Percentiles rank a stretch among this genome's conserved stretches.
Conservation (phyloP, 2,113 vertebrate species). For the Rhinopomastus cyanomelas region DNA sequence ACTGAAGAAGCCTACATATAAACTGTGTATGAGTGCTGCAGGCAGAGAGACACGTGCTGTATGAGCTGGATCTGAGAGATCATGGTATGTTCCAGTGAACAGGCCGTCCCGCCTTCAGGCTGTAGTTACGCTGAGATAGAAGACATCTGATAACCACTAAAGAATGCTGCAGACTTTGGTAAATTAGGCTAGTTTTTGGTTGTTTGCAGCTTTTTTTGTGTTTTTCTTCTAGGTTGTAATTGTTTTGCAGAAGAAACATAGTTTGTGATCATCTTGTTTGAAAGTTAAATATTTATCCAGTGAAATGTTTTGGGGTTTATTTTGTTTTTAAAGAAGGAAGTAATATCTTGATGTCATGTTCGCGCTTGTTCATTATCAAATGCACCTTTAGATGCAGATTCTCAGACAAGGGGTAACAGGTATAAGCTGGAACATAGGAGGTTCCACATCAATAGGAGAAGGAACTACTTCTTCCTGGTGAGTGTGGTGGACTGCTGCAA, state of each 20-base stretch:
- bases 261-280: neutral
- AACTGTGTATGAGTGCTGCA: neutral
- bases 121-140: conserved; percentile 5
- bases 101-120: neutral
- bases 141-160: conserved; percentile 21
- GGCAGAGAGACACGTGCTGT: neutral
- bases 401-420: too few species aligned
- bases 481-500: too few species aligned
- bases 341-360: neutral
- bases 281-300: neutral
- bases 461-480: too few species aligned
- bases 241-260: neutral
- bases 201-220: too few species aligned
- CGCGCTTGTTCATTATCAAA: neutral
- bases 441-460: too few species aligned
- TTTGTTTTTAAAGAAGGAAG: conserved; percentile 1
- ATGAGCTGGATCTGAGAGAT: neutral
- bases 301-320: neutral
- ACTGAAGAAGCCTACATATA: neutral
- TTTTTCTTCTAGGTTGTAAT: neutral
- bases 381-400: neutral
- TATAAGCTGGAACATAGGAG: too few species aligned
- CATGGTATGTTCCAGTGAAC: neutral
- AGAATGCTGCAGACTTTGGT: neutral
- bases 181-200: neutral